phyloP scores from a whole-genome alignment of 2,113 vertebrate genomes.

The Oriolus oriolus region DNA sequence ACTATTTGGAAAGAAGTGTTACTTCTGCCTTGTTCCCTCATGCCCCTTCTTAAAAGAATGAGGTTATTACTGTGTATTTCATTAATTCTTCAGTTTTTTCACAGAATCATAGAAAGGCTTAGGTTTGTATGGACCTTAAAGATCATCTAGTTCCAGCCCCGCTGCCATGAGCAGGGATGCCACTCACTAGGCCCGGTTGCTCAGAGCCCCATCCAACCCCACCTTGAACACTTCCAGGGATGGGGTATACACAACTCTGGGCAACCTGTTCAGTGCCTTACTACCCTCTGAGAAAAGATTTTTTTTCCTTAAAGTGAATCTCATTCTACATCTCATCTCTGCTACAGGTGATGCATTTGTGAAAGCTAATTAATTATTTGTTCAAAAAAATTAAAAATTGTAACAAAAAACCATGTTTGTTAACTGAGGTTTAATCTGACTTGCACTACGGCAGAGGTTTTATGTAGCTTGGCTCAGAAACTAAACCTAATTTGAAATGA shows the following conservation, averaged over 20 bases:
- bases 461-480: background rate
- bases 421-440: background rate
- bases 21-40: background rate
- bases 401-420: background rate
- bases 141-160: background rate
- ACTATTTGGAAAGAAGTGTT: background rate
- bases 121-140: background rate
- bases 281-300: background rate
- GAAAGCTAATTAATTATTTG: background rate
- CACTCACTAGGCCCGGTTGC: background rate
- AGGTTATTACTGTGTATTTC: background rate
- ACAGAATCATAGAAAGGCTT: background rate
- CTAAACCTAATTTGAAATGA: background rate
- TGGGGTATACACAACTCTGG: background rate
- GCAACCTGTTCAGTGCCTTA: background rate
- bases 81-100: background rate
- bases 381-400: background rate
- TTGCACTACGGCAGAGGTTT: background rate
- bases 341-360: background rate
- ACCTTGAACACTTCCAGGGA: background rate
- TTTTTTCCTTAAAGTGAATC: background rate
- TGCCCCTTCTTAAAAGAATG: background rate
- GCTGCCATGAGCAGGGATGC: background rate
- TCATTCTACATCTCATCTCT: too few relatives aligned
- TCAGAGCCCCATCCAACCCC: background rate